Evolutionary conservation across 2,113 vertebrate species (phyloP), one percentile per base, ranked within the genome.

Genomic region (Ceratotherium simum): DNA sequence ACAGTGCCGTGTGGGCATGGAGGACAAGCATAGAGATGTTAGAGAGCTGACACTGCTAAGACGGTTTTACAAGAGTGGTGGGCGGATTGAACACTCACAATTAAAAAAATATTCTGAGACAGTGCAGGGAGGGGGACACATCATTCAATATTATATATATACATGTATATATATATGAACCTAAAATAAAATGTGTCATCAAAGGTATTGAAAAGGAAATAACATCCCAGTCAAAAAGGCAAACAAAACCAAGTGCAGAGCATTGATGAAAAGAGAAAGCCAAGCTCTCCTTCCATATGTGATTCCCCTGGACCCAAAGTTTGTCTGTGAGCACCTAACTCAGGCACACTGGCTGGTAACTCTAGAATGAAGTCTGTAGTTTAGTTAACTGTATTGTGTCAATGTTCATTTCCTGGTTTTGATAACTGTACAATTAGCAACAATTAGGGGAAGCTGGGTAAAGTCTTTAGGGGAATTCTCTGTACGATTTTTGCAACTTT

Each of bases 1-100:
- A 36, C 8, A 39, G 25, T 17, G 17, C n/a, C 8, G 2, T 9
- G 21, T 21, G 9, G 18, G 9, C 4, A 0, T 31, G 3, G 7
- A 27, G 48, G 46, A 76, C 0, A 6, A 3, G 6, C 46, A 36
- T 23, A 4, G 13, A 27, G 25, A 14, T 8, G 0, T 5, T 21
- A 54, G 36, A 62, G 21, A 73, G 54, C 73, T 56, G 73, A 58
- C 60, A n/a, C 33, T 42, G 14, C 2, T 14, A 70, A 83, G 69
- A 29, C 14, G 4, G 5, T 31, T 58, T 76, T 51, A 48, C 10
- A 31, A 0, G 4, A 3, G 6, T 36, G 33, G 21, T 29, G 69
- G 29, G 72, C 6, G 33, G 17, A 67, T 29, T 21, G 21, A 70
- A 58, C 12, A 54, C 33, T 56, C 79, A 18, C 84, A 81, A 70